Base-by-base conservation (phyloP, 1,140 invertebrate genomes). In the Drosophila sp. region DNA sequence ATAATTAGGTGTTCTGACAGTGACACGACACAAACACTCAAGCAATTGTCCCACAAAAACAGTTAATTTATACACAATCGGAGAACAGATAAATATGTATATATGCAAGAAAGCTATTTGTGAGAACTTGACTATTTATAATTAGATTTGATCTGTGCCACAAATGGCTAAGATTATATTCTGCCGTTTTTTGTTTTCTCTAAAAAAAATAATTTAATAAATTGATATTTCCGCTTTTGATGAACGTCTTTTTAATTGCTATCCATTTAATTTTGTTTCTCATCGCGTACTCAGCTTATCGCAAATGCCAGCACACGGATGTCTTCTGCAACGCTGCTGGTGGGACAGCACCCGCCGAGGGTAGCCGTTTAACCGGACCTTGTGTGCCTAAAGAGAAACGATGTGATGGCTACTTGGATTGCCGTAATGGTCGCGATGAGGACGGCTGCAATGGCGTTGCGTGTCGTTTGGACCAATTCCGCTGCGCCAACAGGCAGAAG, bases 351-450 rank as follows among this genome's bases (percentile, higher is more conserved):
- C 93, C 90, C 16, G 57, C 82, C 7, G 92, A 69, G 29, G 90
- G 93, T 36, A 93, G 93, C 16, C 93, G 93, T 21, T 74, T 92
- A 8, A 90, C 92, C 5, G 96, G 96, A 25, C 95, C 95, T 2
- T 99, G 97, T 90, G 95, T 98, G 87, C 95, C 96, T 7, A 96
- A 95, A 73, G 95, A 96, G 69, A 97, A 97, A 91, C 95, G 94
- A 89, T 98, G 98, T 92, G 96, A 99, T 84, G 97, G 97, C 70
- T 97, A 96, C 45, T 92, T 93, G 76, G 97, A 98, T 90, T 99
- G 97, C 92, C 94, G 97, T 40, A 97, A 97, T 72, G 94, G 96
- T 36, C 95, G 94, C 53, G 97, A 98, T 83, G 97, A 98, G 91
- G 94, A 96, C 48, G 94, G 94, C 53, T 98, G 97, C 90, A 91